A percentile compares a stretch with the other conserved stretches of the same genome.
Evolutionary conservation across 1,140 invertebrate species (phyloP).

Genomic region (Drosophila albomicans): DNA sequence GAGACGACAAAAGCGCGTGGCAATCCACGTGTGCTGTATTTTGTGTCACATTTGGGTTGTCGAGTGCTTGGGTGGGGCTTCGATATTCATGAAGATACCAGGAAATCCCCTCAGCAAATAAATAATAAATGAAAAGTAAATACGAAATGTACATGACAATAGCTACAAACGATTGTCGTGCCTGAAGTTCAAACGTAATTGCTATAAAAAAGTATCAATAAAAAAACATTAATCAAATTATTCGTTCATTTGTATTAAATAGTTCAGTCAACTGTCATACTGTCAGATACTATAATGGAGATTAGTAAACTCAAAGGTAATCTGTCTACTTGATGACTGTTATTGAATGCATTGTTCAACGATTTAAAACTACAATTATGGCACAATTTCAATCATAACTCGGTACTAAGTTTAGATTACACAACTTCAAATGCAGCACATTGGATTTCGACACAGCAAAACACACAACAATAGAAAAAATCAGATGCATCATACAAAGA

Average conservation of each 20-base stretch:
- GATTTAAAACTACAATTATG: conserved; percentile 19
- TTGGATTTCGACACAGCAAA: conserved; percentile 25
- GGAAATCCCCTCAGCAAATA: conserved; percentile 40
- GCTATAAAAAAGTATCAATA: background rate
- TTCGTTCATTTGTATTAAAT: background rate
- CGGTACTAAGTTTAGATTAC: conserved; percentile 22
- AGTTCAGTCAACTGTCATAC: background rate
- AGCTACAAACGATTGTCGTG: conserved; percentile 11
- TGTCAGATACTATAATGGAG: background rate
- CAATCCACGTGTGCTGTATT: conserved; percentile 60
- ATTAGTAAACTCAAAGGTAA: background rate
- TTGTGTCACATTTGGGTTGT: conserved; percentile 23
- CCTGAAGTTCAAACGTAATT: conserved; percentile 10
- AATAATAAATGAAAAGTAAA: conserved; percentile 53
- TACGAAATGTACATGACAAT: conserved; percentile 22
- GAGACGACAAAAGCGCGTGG: conserved; percentile 40
- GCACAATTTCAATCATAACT: conserved; percentile 19
- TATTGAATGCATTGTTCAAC: conserved; percentile 7
- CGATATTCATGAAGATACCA: conserved; percentile 19
- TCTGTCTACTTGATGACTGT: background rate
- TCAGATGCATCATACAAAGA: conserved; percentile 15
- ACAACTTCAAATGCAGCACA: conserved; percentile 16
- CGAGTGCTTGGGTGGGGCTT: conserved; percentile 3
- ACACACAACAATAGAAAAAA: conserved; percentile 30
- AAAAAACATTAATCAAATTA: background rate